Conservation (phyloP, 2,113 vertebrate genomes). For the Coptodon rendalli region DNA sequence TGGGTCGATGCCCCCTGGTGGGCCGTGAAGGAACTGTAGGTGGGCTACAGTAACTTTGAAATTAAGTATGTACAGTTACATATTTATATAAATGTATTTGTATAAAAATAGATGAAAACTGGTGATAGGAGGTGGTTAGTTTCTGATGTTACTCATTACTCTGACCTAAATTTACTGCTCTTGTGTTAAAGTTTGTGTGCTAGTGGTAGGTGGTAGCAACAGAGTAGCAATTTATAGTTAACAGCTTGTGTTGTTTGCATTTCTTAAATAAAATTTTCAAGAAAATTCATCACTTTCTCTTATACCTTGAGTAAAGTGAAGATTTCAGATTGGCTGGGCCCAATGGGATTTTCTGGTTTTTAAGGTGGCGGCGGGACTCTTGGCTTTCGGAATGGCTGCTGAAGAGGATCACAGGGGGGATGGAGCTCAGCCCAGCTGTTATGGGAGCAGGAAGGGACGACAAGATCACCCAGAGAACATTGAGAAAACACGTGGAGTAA, state of each 20-base stretch:
- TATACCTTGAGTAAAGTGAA: background rate
- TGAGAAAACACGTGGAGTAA: accelerated
- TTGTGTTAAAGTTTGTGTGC: background rate
- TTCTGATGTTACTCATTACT: background rate
- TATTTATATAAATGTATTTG: background rate
- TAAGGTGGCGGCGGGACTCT: accelerated
- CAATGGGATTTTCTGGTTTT: background rate
- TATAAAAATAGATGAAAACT: background rate
- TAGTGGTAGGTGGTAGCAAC: background rate
- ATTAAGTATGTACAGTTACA: background rate
- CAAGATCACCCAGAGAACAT: background rate
- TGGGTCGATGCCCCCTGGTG: background rate
- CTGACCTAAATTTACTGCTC: background rate
- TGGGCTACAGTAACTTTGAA: background rate
- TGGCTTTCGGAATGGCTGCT: background rate
- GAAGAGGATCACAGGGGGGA: background rate
- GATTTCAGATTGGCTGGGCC: background rate
- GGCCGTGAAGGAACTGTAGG: background rate
- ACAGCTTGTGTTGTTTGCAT: background rate
- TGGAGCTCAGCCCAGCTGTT: background rate
- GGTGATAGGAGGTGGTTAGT: background rate
- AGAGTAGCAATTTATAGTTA: background rate
- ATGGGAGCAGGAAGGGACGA: accelerated
- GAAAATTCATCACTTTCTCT: background rate
- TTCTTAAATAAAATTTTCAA: background rate